These are phyloP conservation scores for Drosophila nannoptera DNA, from an alignment of 1,140 invertebrate genomes.

Conservation along the genomic window DNA sequence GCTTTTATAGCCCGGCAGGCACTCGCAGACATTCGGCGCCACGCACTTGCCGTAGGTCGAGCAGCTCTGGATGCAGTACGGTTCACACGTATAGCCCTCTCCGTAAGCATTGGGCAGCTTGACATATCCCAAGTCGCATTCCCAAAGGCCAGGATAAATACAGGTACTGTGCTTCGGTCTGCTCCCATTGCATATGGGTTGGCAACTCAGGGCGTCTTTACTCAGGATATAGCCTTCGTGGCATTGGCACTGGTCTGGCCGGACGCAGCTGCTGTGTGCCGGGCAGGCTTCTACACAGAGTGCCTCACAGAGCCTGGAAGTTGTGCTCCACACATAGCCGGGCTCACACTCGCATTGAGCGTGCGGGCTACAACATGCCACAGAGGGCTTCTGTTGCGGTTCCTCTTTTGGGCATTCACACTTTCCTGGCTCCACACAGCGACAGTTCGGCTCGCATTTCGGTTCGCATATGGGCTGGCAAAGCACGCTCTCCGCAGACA, in stretches of 20 bases:
- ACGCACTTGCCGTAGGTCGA: slow-evolving; percentile 31
- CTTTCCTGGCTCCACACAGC: too few species aligned
- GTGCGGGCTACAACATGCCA: too few species aligned
- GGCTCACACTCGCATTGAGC: slow-evolving; percentile 1
- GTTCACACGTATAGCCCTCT: slow-evolving; percentile 76
- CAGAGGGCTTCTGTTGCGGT: too few species aligned
- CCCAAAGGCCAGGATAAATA: slow-evolving; percentile 13
- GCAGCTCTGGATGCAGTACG: slow-evolving; percentile 72
- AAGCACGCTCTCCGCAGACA: slow-evolving; percentile 37
- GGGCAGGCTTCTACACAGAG: not conserved
- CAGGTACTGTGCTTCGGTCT: slow-evolving; percentile 8
- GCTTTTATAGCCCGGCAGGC: slow-evolving; percentile 21
- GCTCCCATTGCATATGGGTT: not conserved
- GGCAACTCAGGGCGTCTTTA: not conserved
- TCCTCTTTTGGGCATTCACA: too few species aligned
- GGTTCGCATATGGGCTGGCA: slow-evolving; percentile 47
- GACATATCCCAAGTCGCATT: slow-evolving; percentile 20
- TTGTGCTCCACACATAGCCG: slow-evolving; percentile 12
- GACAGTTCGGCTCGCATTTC: too few species aligned
- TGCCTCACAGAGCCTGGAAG: too few species aligned
- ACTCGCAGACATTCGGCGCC: slow-evolving; percentile 29
- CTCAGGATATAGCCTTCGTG: not conserved
- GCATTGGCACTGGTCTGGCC: slow-evolving; percentile 31
- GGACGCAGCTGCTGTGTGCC: slow-evolving; percentile 37
- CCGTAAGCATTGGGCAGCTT: slow-evolving; percentile 16